A percentile compares a stretch with the other conserved stretches of the same genome.
Evolutionary conservation across 2,113 vertebrate species (phyloP).

Genomic region (Siniperca knerii): DNA sequence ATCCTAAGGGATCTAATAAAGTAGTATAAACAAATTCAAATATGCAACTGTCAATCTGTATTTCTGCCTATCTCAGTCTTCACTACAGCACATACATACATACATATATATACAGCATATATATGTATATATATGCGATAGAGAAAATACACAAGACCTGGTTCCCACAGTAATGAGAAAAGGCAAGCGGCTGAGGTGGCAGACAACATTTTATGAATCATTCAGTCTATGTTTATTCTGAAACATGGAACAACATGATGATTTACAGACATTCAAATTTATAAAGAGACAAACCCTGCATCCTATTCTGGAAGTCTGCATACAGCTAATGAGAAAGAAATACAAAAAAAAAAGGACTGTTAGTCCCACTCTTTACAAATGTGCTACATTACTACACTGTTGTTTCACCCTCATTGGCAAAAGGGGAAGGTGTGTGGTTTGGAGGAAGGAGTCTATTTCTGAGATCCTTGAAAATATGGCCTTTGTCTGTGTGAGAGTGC

Average conservation of each 20-base stretch:
- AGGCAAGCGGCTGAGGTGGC: neutral
- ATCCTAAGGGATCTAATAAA: neutral
- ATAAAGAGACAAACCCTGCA: neutral
- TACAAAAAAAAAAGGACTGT: neutral
- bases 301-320: neutral
- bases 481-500: neutral
- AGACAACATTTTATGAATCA: conserved; percentile 6
- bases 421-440: neutral
- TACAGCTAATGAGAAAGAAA: neutral
- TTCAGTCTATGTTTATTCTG: conserved; percentile 5
- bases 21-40: neutral
- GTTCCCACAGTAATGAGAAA: neutral
- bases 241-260: neutral
- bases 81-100: neutral
- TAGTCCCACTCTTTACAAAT: neutral
- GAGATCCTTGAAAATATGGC: neutral
- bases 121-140: neutral
- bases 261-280: neutral
- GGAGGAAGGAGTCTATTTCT: neutral
- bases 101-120: too few relatives aligned
- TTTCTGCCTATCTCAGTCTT: neutral
- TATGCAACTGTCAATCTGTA: neutral
- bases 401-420: neutral
- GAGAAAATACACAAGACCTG: neutral
- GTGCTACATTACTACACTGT: neutral